Conservation (phyloP, 1,140 invertebrate species). For the Musca domestica region DNA sequence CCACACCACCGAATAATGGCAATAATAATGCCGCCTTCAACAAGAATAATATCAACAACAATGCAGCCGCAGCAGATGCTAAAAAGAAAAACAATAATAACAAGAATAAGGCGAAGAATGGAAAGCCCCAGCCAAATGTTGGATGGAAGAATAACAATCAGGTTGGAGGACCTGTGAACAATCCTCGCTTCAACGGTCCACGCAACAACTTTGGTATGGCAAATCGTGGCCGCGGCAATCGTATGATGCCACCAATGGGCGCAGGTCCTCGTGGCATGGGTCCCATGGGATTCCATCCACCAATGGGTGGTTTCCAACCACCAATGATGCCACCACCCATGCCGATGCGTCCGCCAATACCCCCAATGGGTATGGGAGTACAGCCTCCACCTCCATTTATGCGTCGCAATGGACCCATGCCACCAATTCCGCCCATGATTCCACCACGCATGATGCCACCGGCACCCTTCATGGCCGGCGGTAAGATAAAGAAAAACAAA, state of each 20-base stretch:
- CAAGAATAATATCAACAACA: background rate
- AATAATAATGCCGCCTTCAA: constrained; percentile 2
- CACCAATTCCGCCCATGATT: constrained; percentile 34
- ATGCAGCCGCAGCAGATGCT: background rate
- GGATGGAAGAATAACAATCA: constrained; percentile 27
- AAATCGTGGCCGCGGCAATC: background rate
- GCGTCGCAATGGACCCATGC: constrained; percentile 25
- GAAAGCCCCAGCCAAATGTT: constrained; percentile 23
- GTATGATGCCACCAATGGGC: constrained; percentile 32
- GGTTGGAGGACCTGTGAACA: background rate
- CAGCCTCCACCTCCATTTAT: constrained; percentile 28
- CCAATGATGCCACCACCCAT: constrained; percentile 32
- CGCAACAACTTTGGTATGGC: constrained; percentile 27
- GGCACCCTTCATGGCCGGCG: constrained; percentile 28
- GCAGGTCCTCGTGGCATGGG: constrained; percentile 27
- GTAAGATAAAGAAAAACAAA: constrained; percentile 47
- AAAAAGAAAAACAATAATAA: constrained; percentile 37
- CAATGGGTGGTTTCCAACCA: constrained; percentile 30
- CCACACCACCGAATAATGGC: constrained; percentile 25
- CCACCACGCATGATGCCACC: constrained; percentile 37
- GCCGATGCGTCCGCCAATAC: constrained; percentile 28
- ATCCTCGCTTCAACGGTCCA: constrained; percentile 24
- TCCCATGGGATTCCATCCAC: constrained; percentile 34
- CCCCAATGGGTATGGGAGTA: constrained; percentile 33
- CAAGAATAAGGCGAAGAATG: constrained; percentile 31